Percentiles rank a stretch among this genome's conserved stretches.
Evolutionary conservation across 2,797 vertebrate genomes (phyloP).

Genomic region (Diplodus puntazzo): DNA sequence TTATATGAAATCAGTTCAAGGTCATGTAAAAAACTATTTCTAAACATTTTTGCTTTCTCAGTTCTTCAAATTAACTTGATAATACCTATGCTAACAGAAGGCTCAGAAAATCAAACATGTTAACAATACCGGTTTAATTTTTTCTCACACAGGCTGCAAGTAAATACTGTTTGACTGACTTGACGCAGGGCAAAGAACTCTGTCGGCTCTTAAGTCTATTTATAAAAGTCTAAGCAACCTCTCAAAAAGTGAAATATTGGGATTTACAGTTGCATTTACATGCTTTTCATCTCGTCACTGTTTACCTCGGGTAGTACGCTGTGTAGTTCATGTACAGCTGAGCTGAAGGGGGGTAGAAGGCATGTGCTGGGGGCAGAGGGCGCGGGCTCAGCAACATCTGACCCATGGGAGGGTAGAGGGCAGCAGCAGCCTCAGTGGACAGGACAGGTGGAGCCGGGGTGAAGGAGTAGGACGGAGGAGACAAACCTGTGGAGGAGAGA

Average conservation of each 20-base stretch:
- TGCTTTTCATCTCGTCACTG: neutral
- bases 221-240: neutral
- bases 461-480: conserved; percentile 93
- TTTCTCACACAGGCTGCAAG: conserved; percentile 7
- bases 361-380: conserved; percentile 84
- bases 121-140: conserved; percentile 25
- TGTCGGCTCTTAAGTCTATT: neutral
- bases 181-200: neutral
- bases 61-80: conserved; percentile 2
- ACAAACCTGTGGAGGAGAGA: conserved; percentile 86
- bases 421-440: conserved; percentile 88
- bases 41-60: neutral
- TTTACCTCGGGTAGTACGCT: conserved; percentile 96
- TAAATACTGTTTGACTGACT: conserved; percentile 18
- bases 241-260: neutral
- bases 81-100: conserved; percentile 29
- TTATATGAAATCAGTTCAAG: neutral
- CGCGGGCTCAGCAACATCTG: conserved; percentile 91
- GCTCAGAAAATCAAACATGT: conserved; percentile 33
- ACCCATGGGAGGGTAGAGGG: conserved; percentile 89
- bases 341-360: conserved; percentile 92
- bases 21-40: neutral
- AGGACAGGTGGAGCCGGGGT: conserved; percentile 88
- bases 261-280: neutral
- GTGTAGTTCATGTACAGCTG: conserved; percentile 98